Evolutionary conservation across 1,140 invertebrate genomes (phyloP).

Genomic region (Orchestia grillus): DNA sequence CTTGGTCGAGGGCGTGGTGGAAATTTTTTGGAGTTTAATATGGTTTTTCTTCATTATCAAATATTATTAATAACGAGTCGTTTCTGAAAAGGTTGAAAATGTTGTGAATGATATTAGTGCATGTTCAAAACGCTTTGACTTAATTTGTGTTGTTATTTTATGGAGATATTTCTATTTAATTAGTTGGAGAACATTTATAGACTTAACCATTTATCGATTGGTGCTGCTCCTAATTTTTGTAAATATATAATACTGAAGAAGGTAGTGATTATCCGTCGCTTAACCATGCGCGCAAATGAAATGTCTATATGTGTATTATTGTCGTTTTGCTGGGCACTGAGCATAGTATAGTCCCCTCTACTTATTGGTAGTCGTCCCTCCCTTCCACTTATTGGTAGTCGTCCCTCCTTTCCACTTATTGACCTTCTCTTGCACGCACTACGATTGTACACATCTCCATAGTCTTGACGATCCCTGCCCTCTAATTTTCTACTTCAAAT

Average conservation of each 20-base stretch:
- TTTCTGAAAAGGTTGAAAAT: not conserved
- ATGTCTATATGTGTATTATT: not conserved
- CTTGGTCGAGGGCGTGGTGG: too few relatives aligned
- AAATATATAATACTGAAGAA: constrained; percentile 33
- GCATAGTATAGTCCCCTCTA: not conserved
- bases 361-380: not conserved
- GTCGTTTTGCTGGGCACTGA: not conserved
- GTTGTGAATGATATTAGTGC: not conserved
- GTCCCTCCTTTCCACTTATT: not conserved
- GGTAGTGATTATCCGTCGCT: not conserved
- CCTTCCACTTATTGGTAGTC: too few relatives aligned
- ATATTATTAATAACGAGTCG: not conserved
- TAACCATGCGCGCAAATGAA: not conserved
- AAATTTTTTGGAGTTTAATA: not conserved
- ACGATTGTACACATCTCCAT: not conserved
- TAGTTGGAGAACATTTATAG: not conserved
- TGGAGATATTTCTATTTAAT: constrained; percentile 2
- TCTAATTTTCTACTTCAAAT: not conserved
- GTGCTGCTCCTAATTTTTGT: constrained; percentile 31
- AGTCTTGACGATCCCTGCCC: too few relatives aligned
- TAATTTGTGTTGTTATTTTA: not conserved
- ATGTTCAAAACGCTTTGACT: not conserved
- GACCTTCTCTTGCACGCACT: not conserved
- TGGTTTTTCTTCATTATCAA: not conserved
- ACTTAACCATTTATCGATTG: not conserved